Evolutionary conservation across 2,797 vertebrate species (phyloP), one percentile per base, ranked within the genome.

Genomic region (Thaleichthys pacificus): DNA sequence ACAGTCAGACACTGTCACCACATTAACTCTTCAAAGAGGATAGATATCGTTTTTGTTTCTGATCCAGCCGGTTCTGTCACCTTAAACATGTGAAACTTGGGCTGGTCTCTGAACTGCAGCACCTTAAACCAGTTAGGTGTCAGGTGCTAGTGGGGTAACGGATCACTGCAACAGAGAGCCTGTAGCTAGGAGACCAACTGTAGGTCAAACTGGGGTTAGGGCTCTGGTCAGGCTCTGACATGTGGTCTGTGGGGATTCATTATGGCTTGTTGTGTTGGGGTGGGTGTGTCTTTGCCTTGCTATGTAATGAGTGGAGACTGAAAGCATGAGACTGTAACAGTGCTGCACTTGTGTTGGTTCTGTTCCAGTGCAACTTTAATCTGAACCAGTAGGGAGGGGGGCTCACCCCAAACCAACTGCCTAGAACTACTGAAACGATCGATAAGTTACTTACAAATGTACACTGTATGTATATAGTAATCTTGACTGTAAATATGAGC

Each of bases 401-500:
- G 6, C 70, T 85, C 6, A 49, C 42, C 84, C 75, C 51, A 54
- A 54, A n/a, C 81, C 68, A 68, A 64, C 47, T 71, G 65, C 76
- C 28, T 30, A 22, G 28, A 60, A 38, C 56, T 61, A 54, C 56
- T 66, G n/a, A 61, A 28, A 22, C 9, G 49, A 58, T 80, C 63
- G 69, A 26, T 15, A 72, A 74, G 61, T 73, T 61, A 72, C 68
- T 75, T 68, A 80, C 77, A 75, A 35, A 75, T 79, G 66, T 80
- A 77, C 74, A 74, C 66, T 77, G 68, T 66, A 51, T 92, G 89
- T 91, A 89, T 76, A 91, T 88, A 88, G 57, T 79, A 80, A 82
- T 80, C 70, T 68, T 79, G 68, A 84, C 81, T 91, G 88, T 90
- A 89, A 71, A 90, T 75, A 79, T 80, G 77, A 89, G 88, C 87